A percentile compares a stretch with the other conserved stretches of the same genome.
Conservation (phyloP, 2,797 vertebrate species). For the Sylvia borin region DNA sequence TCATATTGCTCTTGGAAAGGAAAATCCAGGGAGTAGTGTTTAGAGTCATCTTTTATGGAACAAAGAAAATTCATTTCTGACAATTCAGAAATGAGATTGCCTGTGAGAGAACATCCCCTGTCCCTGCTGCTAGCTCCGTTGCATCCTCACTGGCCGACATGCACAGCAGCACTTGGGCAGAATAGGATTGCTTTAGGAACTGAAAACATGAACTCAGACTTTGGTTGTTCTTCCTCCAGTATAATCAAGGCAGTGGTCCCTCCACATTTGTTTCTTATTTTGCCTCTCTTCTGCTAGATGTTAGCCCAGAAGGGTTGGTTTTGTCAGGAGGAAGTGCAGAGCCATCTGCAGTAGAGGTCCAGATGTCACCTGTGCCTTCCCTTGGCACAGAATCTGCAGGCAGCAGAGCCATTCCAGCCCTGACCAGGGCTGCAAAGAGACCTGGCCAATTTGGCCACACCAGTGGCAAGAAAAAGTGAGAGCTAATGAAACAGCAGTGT, state of each 20-base stretch:
- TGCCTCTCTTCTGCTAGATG: neutral
- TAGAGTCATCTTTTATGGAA: neutral
- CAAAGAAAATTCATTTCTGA: neutral
- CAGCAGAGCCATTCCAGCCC: neutral
- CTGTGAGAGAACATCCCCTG: neutral
- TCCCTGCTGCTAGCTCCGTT: neutral
- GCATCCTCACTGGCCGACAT: neutral
- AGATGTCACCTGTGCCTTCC: neutral
- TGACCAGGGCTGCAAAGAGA: neutral
- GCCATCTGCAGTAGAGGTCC: rapidly evolving
- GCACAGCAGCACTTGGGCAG: rapidly evolving
- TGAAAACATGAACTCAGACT: neutral
- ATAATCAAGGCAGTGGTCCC: neutral
- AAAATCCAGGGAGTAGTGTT: neutral
- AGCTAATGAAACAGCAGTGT: neutral
- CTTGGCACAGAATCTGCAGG: neutral
- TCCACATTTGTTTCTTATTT: neutral
- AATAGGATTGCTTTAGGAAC: neutral
- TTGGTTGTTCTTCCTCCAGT: neutral
- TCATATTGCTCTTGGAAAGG: neutral
- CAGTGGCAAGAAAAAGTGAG: neutral
- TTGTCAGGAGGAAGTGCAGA: neutral
- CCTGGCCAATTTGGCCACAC: neutral
- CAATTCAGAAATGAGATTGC: neutral
- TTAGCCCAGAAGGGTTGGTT: neutral